Evolutionary conservation across 2,113 vertebrate genomes (phyloP).

Genomic region (Chamaea fasciata): DNA sequence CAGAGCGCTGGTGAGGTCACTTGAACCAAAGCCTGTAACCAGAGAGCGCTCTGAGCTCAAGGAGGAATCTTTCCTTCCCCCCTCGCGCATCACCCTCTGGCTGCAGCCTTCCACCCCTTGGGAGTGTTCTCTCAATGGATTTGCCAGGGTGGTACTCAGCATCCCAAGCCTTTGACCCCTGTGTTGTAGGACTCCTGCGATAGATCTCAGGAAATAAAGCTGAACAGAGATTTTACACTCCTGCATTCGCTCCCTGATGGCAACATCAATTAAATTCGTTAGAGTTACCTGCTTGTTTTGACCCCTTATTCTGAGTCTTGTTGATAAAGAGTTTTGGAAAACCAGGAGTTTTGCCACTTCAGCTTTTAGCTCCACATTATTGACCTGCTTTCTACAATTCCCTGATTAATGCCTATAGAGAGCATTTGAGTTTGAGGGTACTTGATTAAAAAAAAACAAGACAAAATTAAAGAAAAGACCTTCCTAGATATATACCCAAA

Average conservation of each 20-base stretch:
- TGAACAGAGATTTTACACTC: neutral
- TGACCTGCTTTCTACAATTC: neutral
- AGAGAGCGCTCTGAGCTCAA: constrained; percentile 36
- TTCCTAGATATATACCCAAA: neutral
- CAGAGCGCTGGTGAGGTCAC: constrained; percentile 49
- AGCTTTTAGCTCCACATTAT: neutral
- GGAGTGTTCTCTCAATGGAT: neutral
- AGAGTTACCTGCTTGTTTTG: neutral
- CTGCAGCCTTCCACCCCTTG: constrained; percentile 4
- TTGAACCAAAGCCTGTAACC: constrained; percentile 39
- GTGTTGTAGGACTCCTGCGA: accelerated
- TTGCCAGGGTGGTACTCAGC: neutral
- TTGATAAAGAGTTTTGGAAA: neutral
- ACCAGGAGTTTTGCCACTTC: neutral
- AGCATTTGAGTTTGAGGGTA: neutral
- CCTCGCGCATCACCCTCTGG: constrained; percentile 26
- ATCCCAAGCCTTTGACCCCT: neutral
- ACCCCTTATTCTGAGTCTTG: neutral
- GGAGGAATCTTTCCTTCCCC: constrained; percentile 22
- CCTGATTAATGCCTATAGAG: neutral
- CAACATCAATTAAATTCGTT: neutral
- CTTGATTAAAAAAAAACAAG: neutral
- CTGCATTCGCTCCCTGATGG: neutral
- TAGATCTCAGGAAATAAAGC: neutral
- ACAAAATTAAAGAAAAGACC: neutral